Conservation (phyloP, 2,797 vertebrate species). For the Zalophus californianus region DNA sequence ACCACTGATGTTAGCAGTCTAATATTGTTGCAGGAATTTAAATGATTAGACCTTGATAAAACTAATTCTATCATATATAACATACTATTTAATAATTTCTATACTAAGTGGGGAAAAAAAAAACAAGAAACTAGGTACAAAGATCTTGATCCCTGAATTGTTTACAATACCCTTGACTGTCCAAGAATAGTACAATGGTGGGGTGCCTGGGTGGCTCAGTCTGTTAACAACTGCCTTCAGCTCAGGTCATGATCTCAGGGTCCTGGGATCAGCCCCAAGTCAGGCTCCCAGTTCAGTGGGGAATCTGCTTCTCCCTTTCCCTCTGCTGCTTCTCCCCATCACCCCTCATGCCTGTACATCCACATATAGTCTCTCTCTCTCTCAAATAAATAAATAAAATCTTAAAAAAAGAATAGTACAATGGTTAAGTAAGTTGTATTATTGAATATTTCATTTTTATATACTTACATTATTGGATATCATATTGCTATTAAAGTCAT, state of each 20-base stretch:
- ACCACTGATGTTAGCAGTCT: neutral
- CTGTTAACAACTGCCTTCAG: neutral
- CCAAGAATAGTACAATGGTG: neutral
- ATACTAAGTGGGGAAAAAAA: neutral
- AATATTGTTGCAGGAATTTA: neutral
- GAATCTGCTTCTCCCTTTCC: too few species aligned
- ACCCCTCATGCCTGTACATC: too few species aligned
- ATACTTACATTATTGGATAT: neutral
- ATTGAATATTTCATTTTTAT: conserved; percentile 13
- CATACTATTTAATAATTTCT: neutral
- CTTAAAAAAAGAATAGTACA: neutral
- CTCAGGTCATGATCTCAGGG: neutral
- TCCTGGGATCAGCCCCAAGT: neutral
- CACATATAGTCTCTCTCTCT: too few species aligned
- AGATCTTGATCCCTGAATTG: neutral
- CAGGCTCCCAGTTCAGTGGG: too few species aligned
- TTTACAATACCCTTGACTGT: neutral
- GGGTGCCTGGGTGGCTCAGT: neutral
- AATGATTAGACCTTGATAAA: neutral
- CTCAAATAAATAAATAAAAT: too few species aligned
- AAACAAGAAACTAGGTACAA: neutral
- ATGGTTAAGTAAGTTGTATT: neutral
- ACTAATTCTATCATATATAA: neutral
- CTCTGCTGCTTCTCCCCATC: too few species aligned
- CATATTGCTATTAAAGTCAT: neutral